Evolutionary conservation across 2,888 invertebrate species (phyloP), one percentile per base, ranked within the genome.

Genomic region (Nomada lathburiana): DNA sequence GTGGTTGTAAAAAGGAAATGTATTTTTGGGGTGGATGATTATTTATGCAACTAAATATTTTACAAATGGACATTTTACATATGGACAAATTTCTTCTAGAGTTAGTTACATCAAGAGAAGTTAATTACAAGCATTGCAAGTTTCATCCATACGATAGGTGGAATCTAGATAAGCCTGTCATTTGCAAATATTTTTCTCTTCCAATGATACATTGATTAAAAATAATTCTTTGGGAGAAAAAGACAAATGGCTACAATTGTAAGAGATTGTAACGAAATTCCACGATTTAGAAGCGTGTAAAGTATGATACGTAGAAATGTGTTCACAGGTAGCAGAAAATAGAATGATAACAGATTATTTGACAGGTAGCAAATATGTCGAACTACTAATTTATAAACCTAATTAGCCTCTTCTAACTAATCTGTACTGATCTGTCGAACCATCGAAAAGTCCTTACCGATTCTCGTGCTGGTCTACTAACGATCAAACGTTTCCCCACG

Each of bases 351-450:
- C 42, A 4, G 36, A 36, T 55, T 42, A 36, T 36, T 68, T 18
- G 20, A 4, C 36, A 11, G 7, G 13, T n/a, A 26, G 26, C 13
- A 42, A 42, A 69, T 10, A 47, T 4, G 1, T 42, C 3, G 2
- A 18, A 4, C 2, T 23, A 16, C 13, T 29, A 42, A 64, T 72
- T 42, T 64, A 72, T 59, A 76, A 42, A 76, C 42, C 72, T 50
- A 57, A 65, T 59, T 72, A 42, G 72, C 42, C 72, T 23, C 64
- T 76, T 72, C 26, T 57, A 50, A 7, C 42, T 64, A 64, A 76
- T 65, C 59, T 72, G 52, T 55, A 42, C 10, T 11, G 63, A 9
- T 2, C 23, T 2, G 20, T 71, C 62, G 62, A 57, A 20, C 20
- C 7, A n/a, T 20, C 52, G 42, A 71, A 44, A 23, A 55, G 13